Evolutionary conservation across 2,797 vertebrate genomes (phyloP).

Genomic region (Tokudaia muenninki): DNA sequence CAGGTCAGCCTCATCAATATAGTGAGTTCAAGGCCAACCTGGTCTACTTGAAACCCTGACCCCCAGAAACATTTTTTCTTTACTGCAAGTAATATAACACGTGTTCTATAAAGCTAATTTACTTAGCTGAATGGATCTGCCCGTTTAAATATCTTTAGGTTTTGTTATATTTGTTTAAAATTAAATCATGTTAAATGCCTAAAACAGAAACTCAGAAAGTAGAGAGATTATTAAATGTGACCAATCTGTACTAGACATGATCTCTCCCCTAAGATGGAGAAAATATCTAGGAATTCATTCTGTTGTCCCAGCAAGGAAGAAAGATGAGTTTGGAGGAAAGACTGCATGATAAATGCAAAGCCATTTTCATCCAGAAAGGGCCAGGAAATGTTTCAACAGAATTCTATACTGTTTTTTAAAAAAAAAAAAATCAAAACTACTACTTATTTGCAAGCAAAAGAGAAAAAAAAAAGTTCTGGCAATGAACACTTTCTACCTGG

Average conservation of each 20-base stretch:
- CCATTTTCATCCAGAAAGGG: background rate
- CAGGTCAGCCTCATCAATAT: no score
- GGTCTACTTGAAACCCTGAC: background rate
- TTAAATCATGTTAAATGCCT: slow-evolving; percentile 24
- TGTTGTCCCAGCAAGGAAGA: background rate
- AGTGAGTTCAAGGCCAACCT: background rate
- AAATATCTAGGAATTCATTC: background rate
- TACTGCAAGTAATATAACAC: slow-evolving; percentile 51
- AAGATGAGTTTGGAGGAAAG: background rate
- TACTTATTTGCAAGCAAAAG: background rate
- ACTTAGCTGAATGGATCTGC: background rate
- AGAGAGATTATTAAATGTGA: slow-evolving; percentile 19
- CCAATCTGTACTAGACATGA: background rate
- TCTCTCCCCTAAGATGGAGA: background rate
- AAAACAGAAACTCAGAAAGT: slow-evolving; percentile 46
- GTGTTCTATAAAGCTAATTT: background rate
- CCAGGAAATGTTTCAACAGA: background rate
- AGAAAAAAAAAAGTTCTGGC: background rate
- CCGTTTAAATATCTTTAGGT: slow-evolving; percentile 23
- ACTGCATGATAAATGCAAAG: background rate
- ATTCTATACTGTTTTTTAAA: background rate
- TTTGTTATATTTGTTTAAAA: slow-evolving; percentile 42
- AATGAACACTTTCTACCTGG: background rate
- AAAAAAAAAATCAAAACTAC: background rate
- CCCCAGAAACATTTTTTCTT: background rate